Evolutionary conservation across 2,797 vertebrate genomes (phyloP).

Genomic region (Sebastes diploproa): DNA sequence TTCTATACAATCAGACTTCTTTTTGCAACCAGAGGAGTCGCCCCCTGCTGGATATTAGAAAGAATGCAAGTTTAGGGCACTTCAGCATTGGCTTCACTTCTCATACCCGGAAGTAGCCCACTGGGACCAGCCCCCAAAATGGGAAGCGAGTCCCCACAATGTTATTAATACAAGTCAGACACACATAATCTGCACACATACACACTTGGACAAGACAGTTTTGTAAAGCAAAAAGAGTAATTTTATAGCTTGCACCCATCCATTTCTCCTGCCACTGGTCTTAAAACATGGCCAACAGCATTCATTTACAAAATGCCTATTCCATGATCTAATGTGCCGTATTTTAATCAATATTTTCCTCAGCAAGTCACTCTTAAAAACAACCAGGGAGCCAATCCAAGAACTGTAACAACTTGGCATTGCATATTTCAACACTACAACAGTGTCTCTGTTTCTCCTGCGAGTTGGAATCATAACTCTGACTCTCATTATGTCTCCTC

Average conservation of each 20-base stretch:
- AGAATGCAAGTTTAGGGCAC: rapidly evolving
- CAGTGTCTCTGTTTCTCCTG: constrained; percentile 68
- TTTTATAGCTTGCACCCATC: constrained; percentile 17
- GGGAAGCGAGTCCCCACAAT: neutral
- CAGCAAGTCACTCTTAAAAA: constrained; percentile 48
- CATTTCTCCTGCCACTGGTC: constrained; percentile 23
- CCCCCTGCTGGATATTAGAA: no score
- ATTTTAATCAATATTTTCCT: constrained; percentile 65
- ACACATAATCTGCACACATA: neutral
- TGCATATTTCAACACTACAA: constrained; percentile 51
- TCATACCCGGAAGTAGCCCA: no score
- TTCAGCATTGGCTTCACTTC: no score
- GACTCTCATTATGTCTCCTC: constrained; percentile 71
- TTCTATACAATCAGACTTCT: no score
- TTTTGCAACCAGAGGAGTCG: no score
- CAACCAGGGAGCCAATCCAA: constrained; percentile 32
- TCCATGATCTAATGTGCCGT: constrained; percentile 9
- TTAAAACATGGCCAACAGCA: constrained; percentile 35
- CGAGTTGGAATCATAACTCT: constrained; percentile 73
- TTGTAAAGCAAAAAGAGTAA: constrained; percentile 7
- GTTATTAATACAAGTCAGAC: neutral
- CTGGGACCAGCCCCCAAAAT: neutral
- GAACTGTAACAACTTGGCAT: constrained; percentile 46
- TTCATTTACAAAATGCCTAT: constrained; percentile 21
- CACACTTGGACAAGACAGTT: constrained; percentile 10